Base-by-base conservation (phyloP, 2,888 invertebrate genomes). In the Tetragonisca angustula region DNA sequence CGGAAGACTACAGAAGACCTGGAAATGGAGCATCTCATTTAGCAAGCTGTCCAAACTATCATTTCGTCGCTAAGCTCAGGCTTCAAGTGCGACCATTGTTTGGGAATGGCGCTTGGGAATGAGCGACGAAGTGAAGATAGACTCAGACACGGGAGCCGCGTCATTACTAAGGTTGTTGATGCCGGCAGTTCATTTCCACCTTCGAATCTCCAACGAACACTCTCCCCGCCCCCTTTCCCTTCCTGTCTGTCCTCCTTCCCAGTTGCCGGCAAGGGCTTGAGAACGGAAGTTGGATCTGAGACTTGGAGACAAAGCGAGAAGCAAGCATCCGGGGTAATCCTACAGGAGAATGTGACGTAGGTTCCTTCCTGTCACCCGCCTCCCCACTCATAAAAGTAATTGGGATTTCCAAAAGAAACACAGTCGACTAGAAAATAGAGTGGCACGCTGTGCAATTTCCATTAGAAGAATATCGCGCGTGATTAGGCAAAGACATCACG, bases 91-190 rank as follows among this genome's bases (percentile, higher is more conserved):
- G 88, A 89, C 91, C 89, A 92, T 93, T 93, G 92, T 92, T 92
- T 92, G 91, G 89, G 89, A 92, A 91, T 89, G 90, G 91, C 89
- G 90, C 89, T 86, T 85, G 88, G 88, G 91, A 91, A 91, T 88
- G 91, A 91, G 90, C 88, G 90, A 85, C 87, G 88, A 88, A 90
- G 90, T 84, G 90, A 91, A 89, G 90, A 91, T 91, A 91, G 89
- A 90, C 90, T 88, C 89, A 89, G 89, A 85, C 87, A 87, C 87
- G 88, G 85, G 89, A 86, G 88, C 85, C 88, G 87, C 91, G 88
- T 91, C 92, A 92, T 92, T 92, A 92, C 91, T 90, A 91, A 92
- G 92, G 90, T 91, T 92, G 92, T 92, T 91, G 91, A 92, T 92
- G 90, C 91, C 90, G 90, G 89, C 91, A 92, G 91, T 92, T 92